phyloP scores from a whole-genome alignment of 2,797 vertebrate genomes.

The Sebastes iracundus region DNA sequence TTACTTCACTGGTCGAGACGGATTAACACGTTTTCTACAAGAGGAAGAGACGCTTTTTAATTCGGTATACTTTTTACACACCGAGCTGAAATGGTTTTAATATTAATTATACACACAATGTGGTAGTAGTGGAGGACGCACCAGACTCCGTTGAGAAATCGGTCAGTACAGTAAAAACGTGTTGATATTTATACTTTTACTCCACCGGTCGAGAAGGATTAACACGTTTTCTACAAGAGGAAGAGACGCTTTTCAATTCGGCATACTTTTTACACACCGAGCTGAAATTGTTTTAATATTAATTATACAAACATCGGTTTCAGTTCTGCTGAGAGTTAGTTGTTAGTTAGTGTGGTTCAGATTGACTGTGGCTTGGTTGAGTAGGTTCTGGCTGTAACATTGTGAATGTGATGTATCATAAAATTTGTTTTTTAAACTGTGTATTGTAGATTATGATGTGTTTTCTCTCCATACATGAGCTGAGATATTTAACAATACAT shows the following conservation, averaged over 20 bases:
- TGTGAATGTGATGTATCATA: not conserved
- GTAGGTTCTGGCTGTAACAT: not conserved
- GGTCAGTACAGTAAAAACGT: not conserved
- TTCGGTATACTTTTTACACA: too few species aligned
- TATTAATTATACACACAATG: too few species aligned
- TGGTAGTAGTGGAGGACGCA: too few species aligned
- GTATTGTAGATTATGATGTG: not conserved
- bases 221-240: not conserved
- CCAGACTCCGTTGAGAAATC: not conserved
- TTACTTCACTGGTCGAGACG: too few species aligned
- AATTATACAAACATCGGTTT: too few species aligned
- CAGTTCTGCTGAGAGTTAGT: not conserved
- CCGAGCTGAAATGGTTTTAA: too few species aligned
- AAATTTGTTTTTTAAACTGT: not conserved
- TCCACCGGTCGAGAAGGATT: not conserved
- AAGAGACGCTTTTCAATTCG: not conserved
- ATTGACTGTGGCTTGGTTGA: not conserved
- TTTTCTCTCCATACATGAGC: not conserved
- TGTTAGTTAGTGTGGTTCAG: not conserved
- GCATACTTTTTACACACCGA: not conserved
- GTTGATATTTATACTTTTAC: not conserved
- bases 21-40: too few species aligned
- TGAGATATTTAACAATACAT: not conserved
- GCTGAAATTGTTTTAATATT: too few species aligned
- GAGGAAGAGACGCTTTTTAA: too few species aligned